Evolutionary conservation across 1,140 invertebrate species (phyloP).

Genomic region (Ectropis grisescens): DNA sequence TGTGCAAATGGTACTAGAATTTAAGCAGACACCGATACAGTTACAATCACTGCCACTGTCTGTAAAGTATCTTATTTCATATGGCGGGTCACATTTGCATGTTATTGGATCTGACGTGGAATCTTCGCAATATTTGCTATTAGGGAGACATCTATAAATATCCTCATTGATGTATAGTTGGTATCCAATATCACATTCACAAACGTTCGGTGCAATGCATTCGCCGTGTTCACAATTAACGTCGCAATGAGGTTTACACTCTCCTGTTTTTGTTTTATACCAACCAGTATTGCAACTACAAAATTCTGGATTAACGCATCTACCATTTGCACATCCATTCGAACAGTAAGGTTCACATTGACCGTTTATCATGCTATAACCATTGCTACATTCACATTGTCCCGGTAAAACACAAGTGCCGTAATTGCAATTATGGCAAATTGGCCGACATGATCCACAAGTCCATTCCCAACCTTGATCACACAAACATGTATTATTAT

Average conservation of each 20-base stretch:
- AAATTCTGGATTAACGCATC: slow-evolving; percentile 37
- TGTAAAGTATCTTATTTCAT: too few relatives aligned
- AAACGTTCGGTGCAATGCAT: slow-evolving; percentile 49
- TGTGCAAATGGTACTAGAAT: too few relatives aligned
- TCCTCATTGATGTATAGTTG: too few relatives aligned
- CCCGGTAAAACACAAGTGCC: slow-evolving; percentile 63
- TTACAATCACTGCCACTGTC: too few relatives aligned
- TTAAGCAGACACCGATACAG: too few relatives aligned
- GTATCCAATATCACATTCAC: slow-evolving; percentile 33
- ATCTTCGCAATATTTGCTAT: too few relatives aligned
- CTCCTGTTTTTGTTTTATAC: slow-evolving; percentile 10
- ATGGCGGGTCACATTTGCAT: too few relatives aligned
- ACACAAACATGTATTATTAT: too few relatives aligned
- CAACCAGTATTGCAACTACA: slow-evolving; percentile 2
- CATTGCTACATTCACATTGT: slow-evolving; percentile 38
- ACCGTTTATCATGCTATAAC: slow-evolving; percentile 11
- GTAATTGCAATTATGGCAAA: slow-evolving; percentile 19
- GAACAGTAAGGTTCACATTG: slow-evolving; percentile 49
- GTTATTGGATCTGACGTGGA: too few relatives aligned
- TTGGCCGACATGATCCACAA: slow-evolving; percentile 1
- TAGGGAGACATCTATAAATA: too few relatives aligned
- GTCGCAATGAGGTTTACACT: slow-evolving; percentile 62
- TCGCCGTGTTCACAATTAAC: slow-evolving; percentile 51
- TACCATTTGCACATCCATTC: slow-evolving; percentile 39
- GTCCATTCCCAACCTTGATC: not conserved